Evolutionary conservation across 2,797 vertebrate genomes (phyloP).

Genomic region (Anguilla marmorata): DNA sequence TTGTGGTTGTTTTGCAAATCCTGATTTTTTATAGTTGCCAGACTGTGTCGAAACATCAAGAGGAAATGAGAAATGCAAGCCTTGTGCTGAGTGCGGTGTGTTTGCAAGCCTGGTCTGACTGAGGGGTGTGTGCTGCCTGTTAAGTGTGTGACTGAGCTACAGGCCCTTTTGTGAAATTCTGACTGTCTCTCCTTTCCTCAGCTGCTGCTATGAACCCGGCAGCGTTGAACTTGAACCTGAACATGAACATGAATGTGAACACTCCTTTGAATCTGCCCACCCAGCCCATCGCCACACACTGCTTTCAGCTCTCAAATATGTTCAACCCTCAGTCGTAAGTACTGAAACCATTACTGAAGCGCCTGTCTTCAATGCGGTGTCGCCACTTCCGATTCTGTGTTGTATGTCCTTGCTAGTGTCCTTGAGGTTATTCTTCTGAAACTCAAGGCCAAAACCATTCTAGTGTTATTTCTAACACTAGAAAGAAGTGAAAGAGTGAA

Average conservation of each 20-base stretch:
- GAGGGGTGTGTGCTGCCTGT: not conserved
- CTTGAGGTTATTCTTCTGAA: not conserved
- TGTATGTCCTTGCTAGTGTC: not conserved
- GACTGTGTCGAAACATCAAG: too few relatives aligned
- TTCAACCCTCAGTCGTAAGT: slow-evolving; percentile 91
- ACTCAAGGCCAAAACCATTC: not conserved
- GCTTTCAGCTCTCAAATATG: slow-evolving; percentile 98
- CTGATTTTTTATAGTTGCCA: not conserved
- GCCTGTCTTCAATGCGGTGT: not conserved
- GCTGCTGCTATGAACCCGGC: slow-evolving; percentile 59
- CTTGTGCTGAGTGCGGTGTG: not conserved
- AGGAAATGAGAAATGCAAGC: not conserved
- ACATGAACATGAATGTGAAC: slow-evolving; percentile 58
- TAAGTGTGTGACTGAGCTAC: not conserved
- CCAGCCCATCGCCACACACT: slow-evolving; percentile 90
- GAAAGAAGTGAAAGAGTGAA: not conserved
- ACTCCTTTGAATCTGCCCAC: slow-evolving; percentile 73
- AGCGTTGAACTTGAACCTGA: slow-evolving; percentile 54
- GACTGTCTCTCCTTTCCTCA: not conserved
- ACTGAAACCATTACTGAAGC: not conserved
- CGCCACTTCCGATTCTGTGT: not conserved
- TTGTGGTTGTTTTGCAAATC: not conserved
- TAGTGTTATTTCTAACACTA: not conserved
- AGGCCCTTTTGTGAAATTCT: not conserved
- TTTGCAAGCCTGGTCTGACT: not conserved